Evolutionary conservation across 2,113 vertebrate genomes (phyloP).

Genomic region (Nicator chloris): DNA sequence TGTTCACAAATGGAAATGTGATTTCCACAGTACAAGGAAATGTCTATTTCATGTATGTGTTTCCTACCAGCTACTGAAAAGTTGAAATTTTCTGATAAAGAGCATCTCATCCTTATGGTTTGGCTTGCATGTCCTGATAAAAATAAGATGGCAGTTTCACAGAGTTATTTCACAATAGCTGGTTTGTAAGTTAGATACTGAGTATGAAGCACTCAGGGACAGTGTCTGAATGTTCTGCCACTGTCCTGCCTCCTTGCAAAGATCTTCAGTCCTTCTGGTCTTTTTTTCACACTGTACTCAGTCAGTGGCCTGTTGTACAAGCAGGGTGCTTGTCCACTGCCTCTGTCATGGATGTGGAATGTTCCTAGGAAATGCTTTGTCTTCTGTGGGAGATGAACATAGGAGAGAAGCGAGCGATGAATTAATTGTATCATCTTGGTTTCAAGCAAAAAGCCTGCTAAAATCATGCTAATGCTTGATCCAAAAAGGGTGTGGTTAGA

Average conservation of each 20-base stretch:
- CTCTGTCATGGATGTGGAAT: neutral
- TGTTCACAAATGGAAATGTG: neutral
- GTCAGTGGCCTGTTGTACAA: neutral
- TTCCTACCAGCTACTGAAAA: neutral
- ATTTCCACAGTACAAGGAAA: neutral
- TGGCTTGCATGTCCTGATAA: neutral
- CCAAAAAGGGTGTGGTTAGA: neutral
- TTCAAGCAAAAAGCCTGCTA: neutral
- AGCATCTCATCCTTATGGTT: neutral
- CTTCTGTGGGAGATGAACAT: neutral
- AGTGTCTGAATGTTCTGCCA: neutral
- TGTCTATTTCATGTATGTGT: rapidly evolving
- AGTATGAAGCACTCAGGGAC: neutral
- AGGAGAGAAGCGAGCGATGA: rapidly evolving
- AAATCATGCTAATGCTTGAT: neutral
- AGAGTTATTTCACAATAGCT: neutral
- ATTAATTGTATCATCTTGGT: neutral
- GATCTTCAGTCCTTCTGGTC: neutral
- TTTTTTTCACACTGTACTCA: neutral
- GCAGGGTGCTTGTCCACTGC: neutral
- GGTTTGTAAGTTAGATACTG: rapidly evolving
- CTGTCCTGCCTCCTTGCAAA: neutral
- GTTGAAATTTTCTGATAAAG: neutral
- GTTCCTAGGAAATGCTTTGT: neutral
- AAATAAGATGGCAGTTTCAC: neutral